phyloP scores from a whole-genome alignment of 2,113 vertebrate species.

The Sula dactylatra region DNA sequence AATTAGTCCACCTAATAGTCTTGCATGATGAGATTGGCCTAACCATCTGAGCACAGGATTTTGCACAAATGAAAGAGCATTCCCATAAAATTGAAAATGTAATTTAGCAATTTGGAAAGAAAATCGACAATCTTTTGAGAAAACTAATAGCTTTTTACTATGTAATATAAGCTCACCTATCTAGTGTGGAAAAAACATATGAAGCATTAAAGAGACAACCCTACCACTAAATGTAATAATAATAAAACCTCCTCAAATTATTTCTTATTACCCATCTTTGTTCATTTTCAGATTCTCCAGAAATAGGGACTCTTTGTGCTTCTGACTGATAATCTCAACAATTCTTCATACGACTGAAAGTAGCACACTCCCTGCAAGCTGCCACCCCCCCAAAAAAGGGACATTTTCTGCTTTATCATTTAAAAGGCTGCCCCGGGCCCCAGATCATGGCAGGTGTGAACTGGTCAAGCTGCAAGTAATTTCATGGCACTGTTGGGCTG shows the following conservation, averaged over 20 bases:
- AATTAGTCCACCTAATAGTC: conserved; percentile 54
- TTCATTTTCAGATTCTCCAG: not conserved
- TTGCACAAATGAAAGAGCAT: conserved; percentile 54
- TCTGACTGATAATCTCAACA: not conserved
- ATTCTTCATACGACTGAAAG: not conserved
- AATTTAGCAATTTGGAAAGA: conserved; percentile 55
- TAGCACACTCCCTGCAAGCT: not conserved
- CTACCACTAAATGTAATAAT: conserved; percentile 8
- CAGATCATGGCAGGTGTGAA: not conserved
- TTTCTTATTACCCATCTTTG: not conserved
- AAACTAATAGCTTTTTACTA: conserved; percentile 52
- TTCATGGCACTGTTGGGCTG: not conserved
- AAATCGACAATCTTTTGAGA: conserved; percentile 46
- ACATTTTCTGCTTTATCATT: not conserved
- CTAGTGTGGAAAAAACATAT: not conserved
- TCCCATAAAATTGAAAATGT: conserved; percentile 49
- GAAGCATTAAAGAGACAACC: not conserved
- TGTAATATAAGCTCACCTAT: conserved; percentile 10
- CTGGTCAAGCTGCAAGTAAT: not conserved
- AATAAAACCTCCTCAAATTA: conserved; percentile 40
- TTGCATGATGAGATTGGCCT: conserved; percentile 23
- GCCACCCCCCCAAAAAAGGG: not conserved
- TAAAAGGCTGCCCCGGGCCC: not conserved
- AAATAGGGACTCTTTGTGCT: not conserved
- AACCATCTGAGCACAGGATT: conserved; percentile 27